These are phyloP conservation scores for Lasioglossum figueresi DNA, from an alignment of 2,888 invertebrate species.

Conservation along the genomic window DNA sequence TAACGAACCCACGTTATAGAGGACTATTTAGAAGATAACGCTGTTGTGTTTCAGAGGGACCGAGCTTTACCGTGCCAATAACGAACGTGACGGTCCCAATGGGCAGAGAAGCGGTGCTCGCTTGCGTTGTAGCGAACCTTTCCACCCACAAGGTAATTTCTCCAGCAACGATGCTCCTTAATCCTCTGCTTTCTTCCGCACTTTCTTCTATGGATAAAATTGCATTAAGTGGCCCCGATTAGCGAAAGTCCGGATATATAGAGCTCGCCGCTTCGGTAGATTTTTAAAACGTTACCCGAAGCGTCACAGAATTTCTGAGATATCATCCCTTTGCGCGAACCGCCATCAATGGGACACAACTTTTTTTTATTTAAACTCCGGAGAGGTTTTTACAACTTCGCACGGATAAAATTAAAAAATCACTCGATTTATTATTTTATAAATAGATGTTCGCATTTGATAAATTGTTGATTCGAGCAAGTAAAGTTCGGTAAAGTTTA, in stretches of 20 bases:
- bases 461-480: neutral
- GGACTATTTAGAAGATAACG: constrained; percentile 49
- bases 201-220: constrained; percentile 8
- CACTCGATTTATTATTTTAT: neutral
- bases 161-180: constrained; percentile 49
- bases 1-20: constrained; percentile 18
- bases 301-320: neutral
- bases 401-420: neutral
- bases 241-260: neutral
- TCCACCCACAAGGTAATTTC: constrained; percentile 91
- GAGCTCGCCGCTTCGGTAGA: neutral
- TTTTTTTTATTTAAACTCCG: neutral
- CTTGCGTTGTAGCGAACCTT: constrained; percentile 94
- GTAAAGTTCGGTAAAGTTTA: neutral
- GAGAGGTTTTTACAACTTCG: neutral
- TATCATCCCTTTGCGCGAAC: neutral
- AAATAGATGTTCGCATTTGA: neutral
- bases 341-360: neutral
- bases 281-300: neutral
- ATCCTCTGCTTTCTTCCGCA: constrained; percentile 21
- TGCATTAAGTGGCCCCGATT: neutral
- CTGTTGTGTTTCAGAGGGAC: constrained; percentile 88
- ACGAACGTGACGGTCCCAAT: constrained; percentile 93
- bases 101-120: constrained; percentile 92
- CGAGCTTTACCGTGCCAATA: constrained; percentile 92